These are phyloP conservation scores for Hestina assimilis DNA, from an alignment of 1,140 invertebrate species.

Conservation along the genomic window DNA sequence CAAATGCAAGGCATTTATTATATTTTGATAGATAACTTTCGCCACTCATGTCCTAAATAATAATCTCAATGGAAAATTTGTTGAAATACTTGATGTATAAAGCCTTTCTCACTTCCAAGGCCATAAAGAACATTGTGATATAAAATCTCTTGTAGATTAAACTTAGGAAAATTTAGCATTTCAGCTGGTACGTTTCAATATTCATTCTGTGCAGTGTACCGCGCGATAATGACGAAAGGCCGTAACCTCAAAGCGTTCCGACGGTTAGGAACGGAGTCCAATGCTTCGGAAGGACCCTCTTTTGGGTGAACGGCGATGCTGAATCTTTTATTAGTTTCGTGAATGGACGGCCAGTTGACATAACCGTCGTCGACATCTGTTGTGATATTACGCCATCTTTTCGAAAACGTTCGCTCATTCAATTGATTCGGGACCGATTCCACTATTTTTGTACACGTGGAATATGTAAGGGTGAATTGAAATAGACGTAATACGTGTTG, in stretches of 20 bases:
- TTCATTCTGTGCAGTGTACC: constrained; percentile 34
- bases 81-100: too few species aligned
- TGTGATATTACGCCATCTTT: constrained; percentile 72
- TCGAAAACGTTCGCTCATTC: constrained; percentile 39
- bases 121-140: too few species aligned
- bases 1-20: too few species aligned
- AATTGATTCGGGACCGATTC: constrained; percentile 47
- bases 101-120: too few species aligned
- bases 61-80: too few species aligned
- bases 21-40: too few species aligned
- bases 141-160: background rate
- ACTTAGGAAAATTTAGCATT: constrained; percentile 1
- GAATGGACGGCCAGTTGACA: constrained; percentile 72
- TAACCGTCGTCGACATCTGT: constrained; percentile 74
- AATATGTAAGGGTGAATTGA: constrained; percentile 56
- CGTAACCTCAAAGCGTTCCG: constrained; percentile 50
- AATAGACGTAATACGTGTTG: constrained; percentile 47
- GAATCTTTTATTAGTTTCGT: constrained; percentile 76
- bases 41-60: too few species aligned
- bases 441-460: constrained; percentile 62
- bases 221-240: constrained; percentile 45
- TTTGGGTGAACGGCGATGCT: constrained; percentile 67
- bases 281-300: constrained; percentile 63
- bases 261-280: constrained; percentile 43
- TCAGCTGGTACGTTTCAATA: constrained; percentile 14